These are phyloP conservation scores for Pterocles burchelli DNA, from an alignment of 2,113 vertebrate genomes.

Conservation along the genomic window DNA sequence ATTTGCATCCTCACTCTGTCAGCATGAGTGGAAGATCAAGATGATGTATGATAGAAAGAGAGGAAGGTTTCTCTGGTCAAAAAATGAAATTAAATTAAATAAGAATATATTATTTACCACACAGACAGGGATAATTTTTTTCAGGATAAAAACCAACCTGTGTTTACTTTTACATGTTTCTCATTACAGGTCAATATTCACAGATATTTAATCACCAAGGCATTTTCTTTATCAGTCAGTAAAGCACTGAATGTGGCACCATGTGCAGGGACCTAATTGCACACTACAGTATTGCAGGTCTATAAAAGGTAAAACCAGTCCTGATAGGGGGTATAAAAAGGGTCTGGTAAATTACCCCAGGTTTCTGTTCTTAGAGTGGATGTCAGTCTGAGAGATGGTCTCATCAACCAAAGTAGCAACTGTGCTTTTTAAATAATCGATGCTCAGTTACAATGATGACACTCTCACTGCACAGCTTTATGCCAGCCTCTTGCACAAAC, in stretches of 20 bases:
- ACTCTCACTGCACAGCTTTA: not conserved
- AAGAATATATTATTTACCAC: not conserved
- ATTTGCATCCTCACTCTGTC: constrained; percentile 39
- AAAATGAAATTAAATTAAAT: not conserved
- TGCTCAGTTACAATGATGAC: constrained; percentile 42
- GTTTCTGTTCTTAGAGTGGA: constrained; percentile 1
- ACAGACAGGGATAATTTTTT: not conserved
- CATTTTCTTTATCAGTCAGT: not conserved
- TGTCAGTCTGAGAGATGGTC: constrained; percentile 35
- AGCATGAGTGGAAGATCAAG: constrained; percentile 18
- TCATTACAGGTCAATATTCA: not conserved
- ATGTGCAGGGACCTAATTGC: not conserved
- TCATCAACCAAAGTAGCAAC: constrained; percentile 48
- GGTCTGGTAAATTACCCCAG: constrained; percentile 12
- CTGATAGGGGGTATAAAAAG: not conserved
- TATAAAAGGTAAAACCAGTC: not conserved
- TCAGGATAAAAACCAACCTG: not conserved
- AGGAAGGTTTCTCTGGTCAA: not conserved
- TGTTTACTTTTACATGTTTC: not conserved
- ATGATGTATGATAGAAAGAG: not conserved
- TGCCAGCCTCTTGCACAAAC: not conserved
- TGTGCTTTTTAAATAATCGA: constrained; percentile 50
- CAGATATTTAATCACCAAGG: not conserved
- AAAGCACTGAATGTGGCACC: not conserved
- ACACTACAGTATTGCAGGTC: not conserved